Percentiles rank a stretch among this genome's conserved stretches.
Conservation (phyloP, 2,797 vertebrate species). For the Trichosurus vulpecula region DNA sequence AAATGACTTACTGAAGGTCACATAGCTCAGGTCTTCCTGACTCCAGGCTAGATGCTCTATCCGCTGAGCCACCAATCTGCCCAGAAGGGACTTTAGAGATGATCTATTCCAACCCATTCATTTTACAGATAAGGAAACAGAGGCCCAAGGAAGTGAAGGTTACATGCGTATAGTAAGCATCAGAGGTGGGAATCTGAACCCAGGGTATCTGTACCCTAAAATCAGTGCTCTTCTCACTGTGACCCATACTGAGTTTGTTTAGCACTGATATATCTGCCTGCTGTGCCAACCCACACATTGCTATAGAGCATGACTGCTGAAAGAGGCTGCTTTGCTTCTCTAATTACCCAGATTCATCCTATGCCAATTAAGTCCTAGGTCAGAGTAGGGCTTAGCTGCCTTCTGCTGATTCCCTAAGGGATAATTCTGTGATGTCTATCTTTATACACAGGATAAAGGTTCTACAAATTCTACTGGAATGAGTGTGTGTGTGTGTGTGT, state of each 20-base stretch:
- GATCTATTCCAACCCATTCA: too few species aligned
- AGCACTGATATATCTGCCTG: too few species aligned
- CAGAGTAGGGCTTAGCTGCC: neutral
- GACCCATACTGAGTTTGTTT: neutral
- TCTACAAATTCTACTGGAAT: neutral
- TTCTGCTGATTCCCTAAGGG: neutral
- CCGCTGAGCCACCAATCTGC: neutral
- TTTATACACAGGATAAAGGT: neutral
- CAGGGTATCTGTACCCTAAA: neutral
- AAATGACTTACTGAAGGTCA: neutral
- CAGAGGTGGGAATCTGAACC: neutral
- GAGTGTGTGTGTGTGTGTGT: too few species aligned
- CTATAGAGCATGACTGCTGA: neutral
- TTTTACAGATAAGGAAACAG: too few species aligned
- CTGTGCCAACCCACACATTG: neutral
- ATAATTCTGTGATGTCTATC: neutral
- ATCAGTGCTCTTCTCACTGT: neutral
- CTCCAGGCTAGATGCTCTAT: neutral
- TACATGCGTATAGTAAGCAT: neutral
- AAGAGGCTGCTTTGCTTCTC: slow-evolving; percentile 31
- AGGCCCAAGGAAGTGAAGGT: neutral
- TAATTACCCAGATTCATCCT: slow-evolving; percentile 29
- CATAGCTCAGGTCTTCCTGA: neutral
- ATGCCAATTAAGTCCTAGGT: neutral
- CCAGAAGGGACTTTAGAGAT: too few species aligned